Evolutionary conservation across 2,888 invertebrate species (phyloP).

Genomic region (Caenorhabditis panamensis): DNA sequence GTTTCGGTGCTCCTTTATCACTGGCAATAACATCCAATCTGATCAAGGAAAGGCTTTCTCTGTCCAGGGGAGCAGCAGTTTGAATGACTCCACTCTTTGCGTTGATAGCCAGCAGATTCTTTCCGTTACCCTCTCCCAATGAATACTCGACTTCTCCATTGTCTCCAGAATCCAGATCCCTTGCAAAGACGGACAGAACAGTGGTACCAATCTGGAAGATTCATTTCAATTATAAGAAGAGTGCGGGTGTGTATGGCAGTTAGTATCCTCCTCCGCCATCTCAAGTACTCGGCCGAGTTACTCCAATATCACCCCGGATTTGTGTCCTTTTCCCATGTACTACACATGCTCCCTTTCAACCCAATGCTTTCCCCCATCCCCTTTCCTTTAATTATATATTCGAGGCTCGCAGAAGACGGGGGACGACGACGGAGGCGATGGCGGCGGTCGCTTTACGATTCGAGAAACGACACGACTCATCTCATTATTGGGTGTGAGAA

Average conservation of each 20-base stretch:
- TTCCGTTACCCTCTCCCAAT: slow-evolving; percentile 69
- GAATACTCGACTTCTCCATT: slow-evolving; percentile 86
- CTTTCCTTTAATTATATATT: slow-evolving; percentile 56
- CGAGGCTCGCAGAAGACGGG: slow-evolving; percentile 22
- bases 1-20: slow-evolving; percentile 75
- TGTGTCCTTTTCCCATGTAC: slow-evolving; percentile 45
- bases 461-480: slow-evolving; percentile 59
- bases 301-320: slow-evolving; percentile 30
- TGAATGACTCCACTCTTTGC: slow-evolving; percentile 94
- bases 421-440: slow-evolving; percentile 14
- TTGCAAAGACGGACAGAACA: slow-evolving; percentile 84
- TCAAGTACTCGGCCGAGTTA: slow-evolving; percentile 33
- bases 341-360: slow-evolving; percentile 39
- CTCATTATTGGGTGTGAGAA: slow-evolving; percentile 60
- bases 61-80: slow-evolving; percentile 89
- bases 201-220: slow-evolving; percentile 78
- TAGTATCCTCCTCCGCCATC: neutral
- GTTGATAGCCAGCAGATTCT: slow-evolving; percentile 88
- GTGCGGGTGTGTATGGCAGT: slow-evolving; percentile 14
- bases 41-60: slow-evolving; percentile 84
- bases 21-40: slow-evolving; percentile 79
- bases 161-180: slow-evolving; percentile 91
- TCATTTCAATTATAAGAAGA: slow-evolving; percentile 12
- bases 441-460: slow-evolving; percentile 58
- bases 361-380: slow-evolving; percentile 19